These are phyloP conservation scores for Mythimna lalbum DNA, from an alignment of 2,888 invertebrate genomes.

Conservation along the genomic window DNA sequence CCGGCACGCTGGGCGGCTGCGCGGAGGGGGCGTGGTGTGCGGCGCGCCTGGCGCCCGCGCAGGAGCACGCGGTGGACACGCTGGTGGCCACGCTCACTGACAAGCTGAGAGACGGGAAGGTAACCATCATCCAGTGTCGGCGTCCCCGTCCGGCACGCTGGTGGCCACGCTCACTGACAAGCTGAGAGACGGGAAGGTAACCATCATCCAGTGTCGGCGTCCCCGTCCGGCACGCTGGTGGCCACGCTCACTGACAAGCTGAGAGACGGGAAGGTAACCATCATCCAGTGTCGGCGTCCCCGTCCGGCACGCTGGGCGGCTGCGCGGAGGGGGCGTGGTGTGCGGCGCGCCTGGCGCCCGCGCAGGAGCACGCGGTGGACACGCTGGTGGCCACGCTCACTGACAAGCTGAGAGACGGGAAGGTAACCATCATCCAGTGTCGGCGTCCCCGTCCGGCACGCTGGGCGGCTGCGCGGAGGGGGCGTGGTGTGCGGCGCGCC, in stretches of 20 bases:
- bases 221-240: too few species aligned
- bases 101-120: slow-evolving; percentile 77
- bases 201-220: not conserved
- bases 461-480: slow-evolving; percentile 4
- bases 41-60: not conserved
- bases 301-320: not conserved
- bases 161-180: slow-evolving; percentile 10
- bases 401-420: slow-evolving; percentile 69
- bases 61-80: slow-evolving; percentile 11
- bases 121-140: slow-evolving; percentile 4
- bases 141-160: too few species aligned
- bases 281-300: slow-evolving; percentile 3
- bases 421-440: slow-evolving; percentile 69
- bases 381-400: slow-evolving; percentile 15
- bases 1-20: not conserved
- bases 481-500: not conserved
- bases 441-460: not conserved
- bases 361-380: slow-evolving; percentile 11
- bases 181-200: slow-evolving; percentile 77
- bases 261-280: slow-evolving; percentile 78
- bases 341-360: not conserved
- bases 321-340: slow-evolving; percentile 13
- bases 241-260: slow-evolving; percentile 10
- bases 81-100: slow-evolving; percentile 11
- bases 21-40: slow-evolving; percentile 1